Evolutionary conservation across 2,113 vertebrate species (phyloP).

Genomic region (Nothocercus julius): DNA sequence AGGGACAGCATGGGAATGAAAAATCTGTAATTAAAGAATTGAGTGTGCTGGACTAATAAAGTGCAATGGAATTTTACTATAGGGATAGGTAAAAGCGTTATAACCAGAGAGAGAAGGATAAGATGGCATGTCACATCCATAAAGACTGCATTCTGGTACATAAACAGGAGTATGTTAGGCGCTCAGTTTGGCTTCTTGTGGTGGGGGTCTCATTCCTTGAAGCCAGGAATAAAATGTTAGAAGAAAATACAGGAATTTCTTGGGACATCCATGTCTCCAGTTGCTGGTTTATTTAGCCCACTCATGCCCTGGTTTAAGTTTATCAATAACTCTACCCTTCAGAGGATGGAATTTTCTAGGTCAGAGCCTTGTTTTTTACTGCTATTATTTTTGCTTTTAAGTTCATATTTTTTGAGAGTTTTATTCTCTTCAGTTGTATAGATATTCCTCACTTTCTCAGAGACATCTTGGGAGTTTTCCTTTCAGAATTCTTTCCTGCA

Average conservation of each 20-base stretch:
- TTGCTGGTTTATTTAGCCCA: background rate
- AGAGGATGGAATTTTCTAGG: background rate
- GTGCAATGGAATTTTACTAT: background rate
- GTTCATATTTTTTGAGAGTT: background rate
- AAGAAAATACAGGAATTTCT: background rate
- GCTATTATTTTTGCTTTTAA: background rate
- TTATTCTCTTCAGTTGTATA: background rate
- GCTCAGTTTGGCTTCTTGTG: background rate
- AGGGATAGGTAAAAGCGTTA: background rate
- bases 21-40: background rate
- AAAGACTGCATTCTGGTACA: background rate
- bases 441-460: background rate
- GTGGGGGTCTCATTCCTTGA: background rate
- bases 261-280: background rate
- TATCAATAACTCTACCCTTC: background rate
- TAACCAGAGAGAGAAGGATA: background rate
- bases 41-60: background rate
- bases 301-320: background rate
- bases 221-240: background rate
- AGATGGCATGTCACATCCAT: background rate
- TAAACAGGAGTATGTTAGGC: background rate
- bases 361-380: background rate
- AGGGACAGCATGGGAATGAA: background rate
- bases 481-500: background rate
- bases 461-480: background rate